A percentile compares a stretch with the other conserved stretches of the same genome.
These are phyloP conservation scores for Uropetala carovei DNA, from an alignment of 2,888 invertebrate species.

Conservation along the genomic window DNA sequence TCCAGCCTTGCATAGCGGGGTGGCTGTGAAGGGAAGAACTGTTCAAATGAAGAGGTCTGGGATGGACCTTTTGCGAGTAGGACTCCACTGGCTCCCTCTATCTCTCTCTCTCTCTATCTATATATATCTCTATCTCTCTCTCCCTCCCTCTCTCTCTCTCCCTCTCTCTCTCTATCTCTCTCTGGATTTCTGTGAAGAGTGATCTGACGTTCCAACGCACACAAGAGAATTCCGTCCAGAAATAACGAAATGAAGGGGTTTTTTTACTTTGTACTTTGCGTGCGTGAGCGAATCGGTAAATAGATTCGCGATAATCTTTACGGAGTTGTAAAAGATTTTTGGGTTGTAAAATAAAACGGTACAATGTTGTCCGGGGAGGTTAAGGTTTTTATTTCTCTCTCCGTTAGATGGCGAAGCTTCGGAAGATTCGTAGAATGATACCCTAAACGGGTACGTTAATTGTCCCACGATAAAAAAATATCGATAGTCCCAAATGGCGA, in stretches of 20 bases:
- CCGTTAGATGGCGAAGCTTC: background rate
- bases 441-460: too few relatives aligned
- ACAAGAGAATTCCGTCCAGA: background rate
- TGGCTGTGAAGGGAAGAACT: slow-evolving; percentile 24
- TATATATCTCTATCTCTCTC: background rate
- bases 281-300: background rate
- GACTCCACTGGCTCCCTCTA: background rate
- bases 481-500: too few relatives aligned
- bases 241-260: background rate
- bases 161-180: too few relatives aligned
- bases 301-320: background rate
- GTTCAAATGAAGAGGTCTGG: slow-evolving; percentile 58
- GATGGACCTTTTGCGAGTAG: slow-evolving; percentile 40
- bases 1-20: slow-evolving; percentile 49
- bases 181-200: background rate
- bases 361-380: background rate
- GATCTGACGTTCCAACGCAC: background rate
- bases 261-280: background rate
- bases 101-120: background rate
- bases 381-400: background rate
- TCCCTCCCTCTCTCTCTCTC: background rate
- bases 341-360: background rate
- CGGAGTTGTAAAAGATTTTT: background rate
- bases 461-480: too few relatives aligned
- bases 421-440: too few relatives aligned